These are phyloP conservation scores for Actinia tenebrosa DNA, from an alignment of 64 coral and sea anemone genomes.

Conservation along the genomic window DNA sequence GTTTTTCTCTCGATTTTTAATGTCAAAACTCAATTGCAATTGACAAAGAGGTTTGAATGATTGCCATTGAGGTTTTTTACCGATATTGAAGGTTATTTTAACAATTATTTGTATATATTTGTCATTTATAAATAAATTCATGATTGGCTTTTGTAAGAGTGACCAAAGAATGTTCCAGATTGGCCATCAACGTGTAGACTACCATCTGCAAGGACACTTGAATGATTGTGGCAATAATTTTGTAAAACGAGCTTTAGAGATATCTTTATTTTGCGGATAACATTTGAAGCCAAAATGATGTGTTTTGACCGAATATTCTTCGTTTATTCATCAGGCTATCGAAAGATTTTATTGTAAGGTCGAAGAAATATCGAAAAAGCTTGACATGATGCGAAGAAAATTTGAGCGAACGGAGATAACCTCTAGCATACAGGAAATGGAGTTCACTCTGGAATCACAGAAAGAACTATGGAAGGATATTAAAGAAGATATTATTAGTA, in stretches of 20 bases:
- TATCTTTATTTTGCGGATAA: not conserved
- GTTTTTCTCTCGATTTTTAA: not conserved
- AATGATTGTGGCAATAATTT: not conserved
- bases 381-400: slow-evolving; percentile 15
- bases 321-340: slow-evolving; percentile 56
- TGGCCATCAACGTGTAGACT: not conserved
- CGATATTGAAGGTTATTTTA: not conserved
- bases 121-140: not conserved
- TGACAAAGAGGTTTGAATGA: not conserved
- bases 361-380: slow-evolving; percentile 9
- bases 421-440: slow-evolving; percentile 61
- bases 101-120: slow-evolving; percentile 14
- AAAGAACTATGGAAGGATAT: slow-evolving; percentile 86
- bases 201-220: not conserved
- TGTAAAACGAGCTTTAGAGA: not conserved
- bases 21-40: not conserved
- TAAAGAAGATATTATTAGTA: slow-evolving; percentile 76
- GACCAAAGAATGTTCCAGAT: not conserved
- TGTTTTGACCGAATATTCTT: not conserved
- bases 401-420: slow-evolving; percentile 40
- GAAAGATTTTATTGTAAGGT: slow-evolving; percentile 70
- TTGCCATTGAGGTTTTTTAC: not conserved
- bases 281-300: not conserved
- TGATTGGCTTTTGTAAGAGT: not conserved
- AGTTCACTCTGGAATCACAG: slow-evolving; percentile 64